Percentiles rank a stretch among this genome's conserved stretches.
Conservation (phyloP, 2,888 invertebrate species). For the Hedya salicella region DNA sequence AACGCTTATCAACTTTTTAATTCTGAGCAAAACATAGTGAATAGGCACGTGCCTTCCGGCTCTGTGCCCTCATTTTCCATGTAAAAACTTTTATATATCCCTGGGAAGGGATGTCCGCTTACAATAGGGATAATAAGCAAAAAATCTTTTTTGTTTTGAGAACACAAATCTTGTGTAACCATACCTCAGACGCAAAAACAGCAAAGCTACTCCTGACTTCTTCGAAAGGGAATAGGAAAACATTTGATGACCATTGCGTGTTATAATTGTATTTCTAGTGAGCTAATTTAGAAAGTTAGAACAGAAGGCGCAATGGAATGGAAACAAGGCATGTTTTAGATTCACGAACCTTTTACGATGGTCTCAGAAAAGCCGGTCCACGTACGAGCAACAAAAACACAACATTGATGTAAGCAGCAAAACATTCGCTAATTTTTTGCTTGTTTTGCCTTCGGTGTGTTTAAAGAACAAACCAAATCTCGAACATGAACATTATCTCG, state of each 20-base stretch:
- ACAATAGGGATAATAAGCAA: conserved; percentile 54
- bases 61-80: conserved; percentile 35
- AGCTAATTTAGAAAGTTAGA: background rate
- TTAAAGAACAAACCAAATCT: conserved; percentile 22
- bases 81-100: conserved; percentile 40
- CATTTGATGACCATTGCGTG: conserved; percentile 1
- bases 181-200: conserved; percentile 57
- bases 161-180: conserved; percentile 61
- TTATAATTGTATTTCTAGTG: background rate
- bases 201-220: conserved; percentile 32
- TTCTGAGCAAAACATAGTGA: conserved; percentile 17
- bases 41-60: conserved; percentile 19
- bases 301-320: background rate
- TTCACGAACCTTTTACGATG: background rate
- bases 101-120: conserved; percentile 29
- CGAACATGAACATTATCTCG: conserved; percentile 16
- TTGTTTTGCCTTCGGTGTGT: conserved; percentile 47
- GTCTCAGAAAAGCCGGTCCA: conserved; percentile 43
- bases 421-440: conserved; percentile 61
- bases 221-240: conserved; percentile 3
- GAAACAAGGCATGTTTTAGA: background rate
- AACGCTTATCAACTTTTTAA: conserved; percentile 24
- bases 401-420: conserved; percentile 59
- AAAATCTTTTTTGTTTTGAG: conserved; percentile 53
- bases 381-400: conserved; percentile 57